Evolutionary conservation across 2,113 vertebrate genomes (phyloP), one percentile per base, ranked within the genome.

Genomic region (Oncorhynchus keta): DNA sequence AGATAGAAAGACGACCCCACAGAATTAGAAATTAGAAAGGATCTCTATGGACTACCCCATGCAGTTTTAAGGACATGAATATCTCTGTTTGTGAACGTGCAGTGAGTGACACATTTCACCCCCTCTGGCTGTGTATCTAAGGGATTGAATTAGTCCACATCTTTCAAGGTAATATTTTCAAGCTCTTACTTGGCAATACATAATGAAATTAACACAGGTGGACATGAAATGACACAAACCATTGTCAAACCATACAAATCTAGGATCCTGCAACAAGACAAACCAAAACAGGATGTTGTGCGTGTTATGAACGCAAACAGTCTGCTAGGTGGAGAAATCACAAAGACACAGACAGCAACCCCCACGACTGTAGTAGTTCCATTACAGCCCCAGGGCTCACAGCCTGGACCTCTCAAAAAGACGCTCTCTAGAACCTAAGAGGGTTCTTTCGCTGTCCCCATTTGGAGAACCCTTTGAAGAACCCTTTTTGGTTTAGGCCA

Each of bases 331-430:
- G 9, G 30, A 45, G 11, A 7, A 22, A 64, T 45, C 48, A 35
- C 32, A 74, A 64, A 65, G 61, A 73, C 24, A 35, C 30, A 62
- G 72, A 65, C 49, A 69, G 80, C 24, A 5, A 3, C 0, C n/a
- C 77, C n/a, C 32, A 72, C 81, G 83, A 75, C 84, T 59, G 26
- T 70, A 14, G 67, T 74, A 14, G 67, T 74, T 72, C 16, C 16
- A 55, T 14, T 55, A 68, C 61, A 81, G 80, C 78, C 68, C 73
- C 71, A 69, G 73, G 86, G 77, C 74, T 6, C 9, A 65, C 68
- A 66, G 86, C 87, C 83, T 85, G 83, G 32, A 75, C 30, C 30
- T 48, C 74, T n/a, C 62, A 68, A 45, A 11, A 45, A 45, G 2
- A 11, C 12, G 39, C 39, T 45, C 0, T 45, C 39, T 45, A 45